These are phyloP conservation scores for Poeciliopsis gracilis DNA, from an alignment of 2,797 vertebrate species.

Conservation along the genomic window DNA sequence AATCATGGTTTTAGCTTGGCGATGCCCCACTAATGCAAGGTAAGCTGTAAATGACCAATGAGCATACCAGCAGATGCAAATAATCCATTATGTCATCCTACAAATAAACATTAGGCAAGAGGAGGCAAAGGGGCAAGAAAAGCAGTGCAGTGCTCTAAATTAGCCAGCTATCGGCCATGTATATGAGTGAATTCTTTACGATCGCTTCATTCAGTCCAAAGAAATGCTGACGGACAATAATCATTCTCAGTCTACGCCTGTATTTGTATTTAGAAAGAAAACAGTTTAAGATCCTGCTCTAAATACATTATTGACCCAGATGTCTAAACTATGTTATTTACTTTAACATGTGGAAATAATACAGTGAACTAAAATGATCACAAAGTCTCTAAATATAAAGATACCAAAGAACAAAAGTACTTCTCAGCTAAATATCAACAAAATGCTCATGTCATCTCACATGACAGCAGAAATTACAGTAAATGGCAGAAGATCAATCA, in stretches of 20 bases:
- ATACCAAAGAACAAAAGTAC: not conserved
- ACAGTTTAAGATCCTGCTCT: not conserved
- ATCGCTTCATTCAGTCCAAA: not conserved
- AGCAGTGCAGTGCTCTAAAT: not conserved
- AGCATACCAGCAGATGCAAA: not conserved
- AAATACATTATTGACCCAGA: not conserved
- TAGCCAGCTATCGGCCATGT: not conserved
- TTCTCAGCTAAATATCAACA: not conserved
- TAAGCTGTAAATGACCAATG: not conserved
- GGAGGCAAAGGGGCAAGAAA: not conserved
- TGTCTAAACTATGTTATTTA: not conserved
- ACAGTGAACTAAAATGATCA: not conserved
- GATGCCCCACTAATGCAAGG: not conserved
- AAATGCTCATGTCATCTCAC: not conserved
- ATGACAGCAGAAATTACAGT: not conserved
- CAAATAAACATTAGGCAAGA: not conserved
- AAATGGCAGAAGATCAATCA: not conserved
- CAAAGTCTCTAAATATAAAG: not conserved
- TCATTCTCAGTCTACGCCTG: not conserved
- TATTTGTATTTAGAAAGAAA: not conserved
- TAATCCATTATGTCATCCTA: not conserved
- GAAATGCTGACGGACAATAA: not conserved
- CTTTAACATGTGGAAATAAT: not conserved
- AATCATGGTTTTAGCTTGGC: not conserved
- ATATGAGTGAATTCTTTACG: not conserved